Base-by-base conservation (phyloP, 30 jellyfish, hydroid and myxozoan species). In the Pseudorhiza aurosa region DNA sequence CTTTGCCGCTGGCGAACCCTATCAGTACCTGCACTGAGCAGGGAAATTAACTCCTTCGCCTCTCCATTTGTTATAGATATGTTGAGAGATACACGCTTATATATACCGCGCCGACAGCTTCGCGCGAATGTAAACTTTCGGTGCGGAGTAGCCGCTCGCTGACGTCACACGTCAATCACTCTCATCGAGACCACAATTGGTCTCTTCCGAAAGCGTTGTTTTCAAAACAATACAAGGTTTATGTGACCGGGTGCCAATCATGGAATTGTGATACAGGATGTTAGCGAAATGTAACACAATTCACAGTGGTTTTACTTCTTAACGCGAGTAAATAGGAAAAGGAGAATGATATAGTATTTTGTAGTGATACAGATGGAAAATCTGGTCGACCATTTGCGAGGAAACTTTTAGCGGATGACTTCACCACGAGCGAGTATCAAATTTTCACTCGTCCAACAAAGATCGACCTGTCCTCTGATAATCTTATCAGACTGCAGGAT, bases 191-290 rank as follows among this genome's bases (percentile, higher is more conserved):
- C 71, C 49, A 47, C 83, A 70, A 70, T 53, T 33, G 58, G 8
- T 44, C 46, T 28, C 71, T 44, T 70, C 83, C 83, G 57, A 47
- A 32, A 50, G 83, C 72, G 83, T 70, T 70, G 83, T 70, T 70
- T 70, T 70, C 59, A 70, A 21, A 70, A 70, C 83, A 70, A 70
- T 70, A 70, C 83, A 70, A 8, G 83, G 83, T 70, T 70, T 70
- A 47, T 56, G 68, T 46, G 83, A 70, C 49, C 71, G 83, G 82
- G 71, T 70, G 83, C 83, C 83, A 70, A 70, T 70, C 83, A 70
- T 30, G 49, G 53, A 59, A 70, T 70, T 70, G 71, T 70, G 68
- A 26, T 70, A 70, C 83, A 70, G 83, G 83, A 70, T 70, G 83
- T 51, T 70, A 46, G 71, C 70, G 72, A 70, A 70, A 70, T 47